These are phyloP conservation scores for Dione vanillae DNA, from an alignment of 2,888 invertebrate species.

Conservation along the genomic window DNA sequence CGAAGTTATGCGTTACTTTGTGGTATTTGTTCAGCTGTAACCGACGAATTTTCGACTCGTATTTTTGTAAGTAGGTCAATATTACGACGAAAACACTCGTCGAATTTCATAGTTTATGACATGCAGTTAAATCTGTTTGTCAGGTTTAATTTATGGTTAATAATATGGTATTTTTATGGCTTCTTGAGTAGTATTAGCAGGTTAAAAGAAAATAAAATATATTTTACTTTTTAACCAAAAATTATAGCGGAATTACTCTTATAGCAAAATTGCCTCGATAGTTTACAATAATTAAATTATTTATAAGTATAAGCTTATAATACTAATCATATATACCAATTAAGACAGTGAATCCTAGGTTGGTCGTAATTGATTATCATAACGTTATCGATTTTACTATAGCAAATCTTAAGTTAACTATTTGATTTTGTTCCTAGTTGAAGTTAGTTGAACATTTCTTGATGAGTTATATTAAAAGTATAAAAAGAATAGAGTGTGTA, in stretches of 20 bases:
- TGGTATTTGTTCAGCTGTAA: conserved; percentile 39
- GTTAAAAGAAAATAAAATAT: no score
- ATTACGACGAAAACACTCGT: conserved; percentile 30
- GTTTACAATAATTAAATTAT: no score
- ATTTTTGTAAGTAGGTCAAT: conserved; percentile 38
- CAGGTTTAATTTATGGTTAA: background rate
- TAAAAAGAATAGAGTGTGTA: no score
- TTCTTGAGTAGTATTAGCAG: background rate
- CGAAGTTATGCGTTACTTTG: conserved; percentile 34
- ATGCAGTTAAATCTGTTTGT: conserved; percentile 6
- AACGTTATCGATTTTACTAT: conserved; percentile 22
- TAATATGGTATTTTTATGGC: background rate
- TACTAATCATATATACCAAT: conserved; percentile 24
- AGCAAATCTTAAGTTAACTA: background rate
- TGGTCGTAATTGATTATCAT: conserved; percentile 20
- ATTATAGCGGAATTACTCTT: no score
- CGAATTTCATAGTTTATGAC: conserved; percentile 15
- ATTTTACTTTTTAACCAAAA: no score
- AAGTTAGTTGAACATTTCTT: no score
- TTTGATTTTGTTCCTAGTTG: conserved; percentile 7
- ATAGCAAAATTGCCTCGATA: no score
- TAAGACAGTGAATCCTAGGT: conserved; percentile 9
- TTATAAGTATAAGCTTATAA: background rate
- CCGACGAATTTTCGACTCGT: conserved; percentile 30
- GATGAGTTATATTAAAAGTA: no score